Conservation (phyloP, 2,797 vertebrate species). For the Rhinoraja longicauda region DNA sequence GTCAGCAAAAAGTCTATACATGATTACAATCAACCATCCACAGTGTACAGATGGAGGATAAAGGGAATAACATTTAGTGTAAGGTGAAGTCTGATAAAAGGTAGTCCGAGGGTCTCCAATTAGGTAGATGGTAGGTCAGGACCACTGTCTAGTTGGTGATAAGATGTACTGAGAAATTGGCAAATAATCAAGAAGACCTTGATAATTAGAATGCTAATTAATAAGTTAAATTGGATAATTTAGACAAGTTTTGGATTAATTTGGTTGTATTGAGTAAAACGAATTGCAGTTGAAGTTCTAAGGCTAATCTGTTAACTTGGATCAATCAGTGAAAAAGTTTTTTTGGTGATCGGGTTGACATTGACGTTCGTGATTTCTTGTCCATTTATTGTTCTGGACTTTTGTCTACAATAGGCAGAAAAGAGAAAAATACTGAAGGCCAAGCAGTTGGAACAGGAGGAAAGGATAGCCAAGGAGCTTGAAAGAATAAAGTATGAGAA, state of each 20-base stretch:
- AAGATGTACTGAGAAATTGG: neutral
- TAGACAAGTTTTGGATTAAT: neutral
- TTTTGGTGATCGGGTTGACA: neutral
- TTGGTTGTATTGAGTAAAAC: neutral
- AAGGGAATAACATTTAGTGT: too few relatives aligned
- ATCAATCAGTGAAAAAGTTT: neutral
- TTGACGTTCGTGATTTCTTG: neutral
- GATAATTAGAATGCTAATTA: neutral
- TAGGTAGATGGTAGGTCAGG: too few relatives aligned
- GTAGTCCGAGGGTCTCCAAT: too few relatives aligned
- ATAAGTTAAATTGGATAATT: neutral
- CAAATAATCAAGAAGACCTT: neutral
- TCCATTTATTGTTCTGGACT: neutral
- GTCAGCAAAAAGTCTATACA: too few relatives aligned
- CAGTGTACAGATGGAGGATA: too few relatives aligned
- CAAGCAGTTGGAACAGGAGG: constrained; percentile 68
- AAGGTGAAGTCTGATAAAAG: too few relatives aligned
- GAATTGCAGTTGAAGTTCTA: neutral
- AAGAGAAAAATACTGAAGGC: constrained; percentile 55
- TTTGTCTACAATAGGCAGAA: constrained; percentile 59
- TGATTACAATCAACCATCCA: too few relatives aligned
- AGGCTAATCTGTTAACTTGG: neutral
- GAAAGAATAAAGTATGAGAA: constrained; percentile 64
- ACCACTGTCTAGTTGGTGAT: too few relatives aligned
- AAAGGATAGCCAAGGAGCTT: constrained; percentile 71